Base-by-base conservation (phyloP, 2,797 vertebrate species). In the Argyrosomus regius region DNA sequence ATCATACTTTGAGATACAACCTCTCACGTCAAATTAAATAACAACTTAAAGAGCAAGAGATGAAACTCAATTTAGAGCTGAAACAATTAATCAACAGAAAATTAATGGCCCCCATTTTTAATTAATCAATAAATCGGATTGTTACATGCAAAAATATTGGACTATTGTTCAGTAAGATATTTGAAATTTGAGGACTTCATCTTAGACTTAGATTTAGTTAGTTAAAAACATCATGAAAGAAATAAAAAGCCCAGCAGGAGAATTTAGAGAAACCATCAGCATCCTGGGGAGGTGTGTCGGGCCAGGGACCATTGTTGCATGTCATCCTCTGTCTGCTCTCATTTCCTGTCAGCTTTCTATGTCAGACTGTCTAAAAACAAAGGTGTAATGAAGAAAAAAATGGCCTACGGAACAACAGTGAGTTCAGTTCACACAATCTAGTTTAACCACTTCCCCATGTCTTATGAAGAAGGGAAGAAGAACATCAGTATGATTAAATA, bases 261-360 rank as follows among this genome's bases (percentile, higher is more conserved):
- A 28, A 46, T 49, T 28, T 5, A 9, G 13, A 43, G 20, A 57
- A 43, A 57, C 31, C n/a, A 24, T 16, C 28, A 10, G 20, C 4
- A 12, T 18, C 54, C 28, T 28, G 26, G 6, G n/a, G 11, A 50
- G n/a, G 9, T 63, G 2, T 46, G 61, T 49, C 18, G 4, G 20
- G 22, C 53, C 24, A 2, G 16, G 24, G 39, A 24, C 39, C 26
- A 59, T 45, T 31, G 61, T 46, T 60, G 3, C 12, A 41, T 14
- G 13, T 59, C 56, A 72, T 64, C 20, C 58, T 54, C 58, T 62
- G 39, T 65, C 49, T n/a, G 35, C 41, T 20, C 26, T 75, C 63
- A 80, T 75, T 69, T 79, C 46, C 68, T 85, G 73, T 72, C 2
- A 24, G 41, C 45, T 59, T 53, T 78, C 20, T 13, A 3, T 26